Percentiles rank a stretch among this genome's conserved stretches.
These are phyloP conservation scores for Spea multiplicata DNA, from an alignment of 2,113 vertebrate genomes.

Conservation along the genomic window DNA sequence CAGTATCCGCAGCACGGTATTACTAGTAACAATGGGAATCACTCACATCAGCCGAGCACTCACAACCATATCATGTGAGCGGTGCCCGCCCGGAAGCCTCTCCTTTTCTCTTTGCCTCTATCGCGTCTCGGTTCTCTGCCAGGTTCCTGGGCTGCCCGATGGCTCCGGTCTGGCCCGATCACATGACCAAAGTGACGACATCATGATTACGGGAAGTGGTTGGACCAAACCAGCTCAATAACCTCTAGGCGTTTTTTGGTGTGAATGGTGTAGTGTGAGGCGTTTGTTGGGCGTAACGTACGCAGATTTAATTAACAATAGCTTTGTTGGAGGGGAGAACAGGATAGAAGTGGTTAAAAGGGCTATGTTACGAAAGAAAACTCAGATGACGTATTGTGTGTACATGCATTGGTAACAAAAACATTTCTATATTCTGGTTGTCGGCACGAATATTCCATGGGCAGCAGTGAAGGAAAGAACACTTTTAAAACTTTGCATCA, in stretches of 20 bases:
- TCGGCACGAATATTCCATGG: no score
- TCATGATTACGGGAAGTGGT: conserved; percentile 7
- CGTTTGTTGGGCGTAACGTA: no score
- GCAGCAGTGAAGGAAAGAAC: no score
- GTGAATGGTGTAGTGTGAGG: no score
- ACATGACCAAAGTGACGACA: conserved; percentile 31
- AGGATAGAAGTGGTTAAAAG: no score
- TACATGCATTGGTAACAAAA: no score
- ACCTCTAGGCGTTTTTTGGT: neutral
- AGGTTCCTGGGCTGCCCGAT: conserved; percentile 38
- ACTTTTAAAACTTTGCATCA: no score
- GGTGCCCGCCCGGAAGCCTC: neutral
- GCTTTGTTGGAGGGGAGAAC: no score
- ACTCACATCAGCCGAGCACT: neutral
- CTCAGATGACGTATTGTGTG: no score
- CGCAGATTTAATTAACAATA: no score
- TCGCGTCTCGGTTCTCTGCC: conserved; percentile 4
- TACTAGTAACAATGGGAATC: neutral
- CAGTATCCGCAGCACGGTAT: neutral
- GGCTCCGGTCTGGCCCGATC: conserved; percentile 32
- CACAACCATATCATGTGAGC: conserved; percentile 34
- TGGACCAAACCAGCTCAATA: neutral
- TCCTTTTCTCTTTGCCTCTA: conserved; percentile 5
- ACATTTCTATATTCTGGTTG: no score
- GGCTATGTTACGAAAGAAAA: no score